A percentile compares a stretch with the other conserved stretches of the same genome.
Evolutionary conservation across 2,888 invertebrate genomes (phyloP).

Genomic region (Phortica okadai): DNA sequence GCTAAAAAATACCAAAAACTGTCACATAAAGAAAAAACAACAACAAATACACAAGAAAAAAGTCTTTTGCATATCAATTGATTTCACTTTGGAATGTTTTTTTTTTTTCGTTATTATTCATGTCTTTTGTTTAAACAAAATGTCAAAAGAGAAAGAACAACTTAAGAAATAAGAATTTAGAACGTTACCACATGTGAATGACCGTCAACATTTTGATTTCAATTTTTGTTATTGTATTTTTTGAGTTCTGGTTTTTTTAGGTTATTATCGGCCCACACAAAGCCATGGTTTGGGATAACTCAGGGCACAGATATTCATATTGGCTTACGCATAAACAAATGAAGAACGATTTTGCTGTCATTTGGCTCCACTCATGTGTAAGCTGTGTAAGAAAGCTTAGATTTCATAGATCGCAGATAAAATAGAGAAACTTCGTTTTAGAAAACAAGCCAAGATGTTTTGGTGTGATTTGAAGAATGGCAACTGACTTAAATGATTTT

Average conservation of each 20-base stretch:
- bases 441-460: no score
- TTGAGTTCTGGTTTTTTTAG: not conserved
- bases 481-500: no score
- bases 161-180: slow-evolving; percentile 16
- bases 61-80: slow-evolving; percentile 54
- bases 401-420: no score
- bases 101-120: not conserved
- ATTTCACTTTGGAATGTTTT: slow-evolving; percentile 32
- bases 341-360: no score
- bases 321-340: no score
- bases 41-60: not conserved
- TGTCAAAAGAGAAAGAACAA: slow-evolving; percentile 7
- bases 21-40: not conserved
- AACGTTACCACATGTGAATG: not conserved
- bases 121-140: slow-evolving; percentile 32
- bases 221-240: not conserved
- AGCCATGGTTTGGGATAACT: not conserved
- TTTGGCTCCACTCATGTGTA: no score
- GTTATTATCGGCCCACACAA: not conserved
- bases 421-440: no score
- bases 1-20: not conserved
- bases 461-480: no score
- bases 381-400: no score
- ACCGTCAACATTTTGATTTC: slow-evolving; percentile 2
- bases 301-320: no score